phyloP scores from a whole-genome alignment of 2,888 invertebrate genomes.

The Zygothrica quintamaculata region DNA sequence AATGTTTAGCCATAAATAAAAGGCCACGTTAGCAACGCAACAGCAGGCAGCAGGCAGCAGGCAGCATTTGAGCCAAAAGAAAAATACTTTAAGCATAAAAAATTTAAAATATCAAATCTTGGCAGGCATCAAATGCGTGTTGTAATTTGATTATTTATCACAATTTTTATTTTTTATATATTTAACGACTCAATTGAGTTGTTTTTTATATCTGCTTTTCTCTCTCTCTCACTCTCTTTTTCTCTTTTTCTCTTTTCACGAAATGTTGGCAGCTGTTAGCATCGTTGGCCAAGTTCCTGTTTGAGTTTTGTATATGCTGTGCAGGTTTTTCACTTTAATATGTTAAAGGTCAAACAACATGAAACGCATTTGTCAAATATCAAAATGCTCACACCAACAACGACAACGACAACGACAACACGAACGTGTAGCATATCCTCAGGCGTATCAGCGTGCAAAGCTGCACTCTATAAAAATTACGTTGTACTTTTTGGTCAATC shows the following conservation, averaged over 20 bases:
- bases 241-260: neutral
- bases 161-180: constrained; percentile 77
- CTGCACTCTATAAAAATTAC: constrained; percentile 57
- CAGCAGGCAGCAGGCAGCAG: too few relatives aligned
- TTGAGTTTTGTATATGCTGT: constrained; percentile 13
- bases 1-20: constrained; percentile 59
- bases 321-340: constrained; percentile 23
- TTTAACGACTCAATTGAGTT: constrained; percentile 80
- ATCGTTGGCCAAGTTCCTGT: constrained; percentile 33
- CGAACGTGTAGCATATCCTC: neutral
- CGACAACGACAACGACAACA: too few relatives aligned
- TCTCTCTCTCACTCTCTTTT: neutral
- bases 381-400: too few relatives aligned
- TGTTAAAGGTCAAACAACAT: constrained; percentile 43
- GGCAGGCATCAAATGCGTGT: constrained; percentile 68
- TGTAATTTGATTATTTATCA: constrained; percentile 81
- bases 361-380: neutral
- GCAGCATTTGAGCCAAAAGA: too few relatives aligned
- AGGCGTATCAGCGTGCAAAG: constrained; percentile 16
- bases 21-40: constrained; percentile 57
- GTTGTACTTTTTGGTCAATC: constrained; percentile 56
- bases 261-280: constrained; percentile 30
- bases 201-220: constrained; percentile 48
- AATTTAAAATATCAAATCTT: constrained; percentile 58
- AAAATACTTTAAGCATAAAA: too few relatives aligned